Conservation (phyloP, 2,888 invertebrate genomes). For the Sicus ferrugineus region DNA sequence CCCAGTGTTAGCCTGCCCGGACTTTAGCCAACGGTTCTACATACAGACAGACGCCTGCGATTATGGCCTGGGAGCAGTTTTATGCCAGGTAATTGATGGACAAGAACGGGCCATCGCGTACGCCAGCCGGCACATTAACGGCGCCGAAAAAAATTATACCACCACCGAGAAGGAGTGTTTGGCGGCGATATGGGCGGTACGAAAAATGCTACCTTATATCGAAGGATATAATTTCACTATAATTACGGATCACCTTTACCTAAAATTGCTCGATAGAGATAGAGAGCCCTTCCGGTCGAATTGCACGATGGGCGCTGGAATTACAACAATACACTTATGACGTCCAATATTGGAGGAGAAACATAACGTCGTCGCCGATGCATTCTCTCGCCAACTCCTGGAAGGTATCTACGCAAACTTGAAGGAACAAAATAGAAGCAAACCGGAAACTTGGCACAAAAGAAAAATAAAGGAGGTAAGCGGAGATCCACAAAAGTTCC, state of each 20-base stretch:
- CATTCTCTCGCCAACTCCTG: neutral
- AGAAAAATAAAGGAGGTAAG: too few species aligned
- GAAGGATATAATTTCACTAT: neutral
- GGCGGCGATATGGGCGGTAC: neutral
- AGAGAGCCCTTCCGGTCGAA: neutral
- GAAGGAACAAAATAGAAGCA: too few species aligned
- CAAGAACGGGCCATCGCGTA: too few species aligned
- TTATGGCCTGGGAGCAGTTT: neutral
- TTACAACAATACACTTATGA: neutral
- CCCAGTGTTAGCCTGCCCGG: neutral
- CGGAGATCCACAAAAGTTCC: too few species aligned
- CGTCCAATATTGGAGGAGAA: neutral
- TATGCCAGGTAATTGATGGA: neutral
- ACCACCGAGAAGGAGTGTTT: neutral
- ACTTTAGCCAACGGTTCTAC: neutral
- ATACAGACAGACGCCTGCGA: neutral
- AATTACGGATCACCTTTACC: neutral
- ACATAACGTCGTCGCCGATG: neutral
- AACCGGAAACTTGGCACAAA: too few species aligned
- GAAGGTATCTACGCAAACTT: neutral
- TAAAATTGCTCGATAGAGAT: constrained; percentile 7
- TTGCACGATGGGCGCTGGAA: constrained; percentile 1
- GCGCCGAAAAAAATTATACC: neutral
- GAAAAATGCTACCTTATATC: neutral
- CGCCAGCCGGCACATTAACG: neutral